Conservation (phyloP, 2,113 vertebrate genomes). For the Apistogramma diplotaenia region DNA sequence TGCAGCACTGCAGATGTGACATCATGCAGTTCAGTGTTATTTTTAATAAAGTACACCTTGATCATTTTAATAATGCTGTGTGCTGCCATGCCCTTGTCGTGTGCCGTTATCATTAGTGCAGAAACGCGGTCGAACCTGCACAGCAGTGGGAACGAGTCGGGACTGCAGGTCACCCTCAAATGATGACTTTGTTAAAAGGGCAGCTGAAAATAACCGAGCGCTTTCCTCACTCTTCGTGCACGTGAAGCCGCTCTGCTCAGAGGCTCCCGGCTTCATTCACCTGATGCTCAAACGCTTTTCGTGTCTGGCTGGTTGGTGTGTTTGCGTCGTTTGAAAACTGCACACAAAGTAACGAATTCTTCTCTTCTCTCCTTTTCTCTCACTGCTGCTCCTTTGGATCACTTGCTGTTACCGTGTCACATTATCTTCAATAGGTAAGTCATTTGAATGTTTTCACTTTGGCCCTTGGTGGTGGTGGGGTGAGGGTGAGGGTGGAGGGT, state of each 20-base stretch:
- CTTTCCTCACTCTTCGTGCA: not conserved
- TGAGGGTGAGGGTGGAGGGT: not conserved
- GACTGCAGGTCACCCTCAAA: not conserved
- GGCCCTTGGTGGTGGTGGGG: not conserved
- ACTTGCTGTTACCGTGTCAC: not conserved
- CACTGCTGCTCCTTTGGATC: conserved; percentile 5
- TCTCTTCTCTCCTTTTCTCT: conserved; percentile 5
- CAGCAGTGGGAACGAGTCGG: not conserved
- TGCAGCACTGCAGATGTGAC: not conserved
- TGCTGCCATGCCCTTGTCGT: not conserved
- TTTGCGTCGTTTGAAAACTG: conserved; percentile 9
- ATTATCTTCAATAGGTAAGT: conserved; percentile 68
- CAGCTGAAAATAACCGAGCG: conserved; percentile 17
- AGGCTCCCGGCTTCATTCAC: conserved; percentile 13
- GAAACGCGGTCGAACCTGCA: not conserved
- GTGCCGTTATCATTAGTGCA: conserved; percentile 20
- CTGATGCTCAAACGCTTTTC: not conserved
- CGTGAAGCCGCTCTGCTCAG: not conserved
- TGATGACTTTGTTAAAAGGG: conserved; percentile 43
- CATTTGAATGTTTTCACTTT: not conserved
- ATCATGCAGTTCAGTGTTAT: not conserved
- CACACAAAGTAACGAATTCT: conserved; percentile 30
- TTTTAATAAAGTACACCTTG: not conserved
- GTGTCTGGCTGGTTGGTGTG: conserved; percentile 4
- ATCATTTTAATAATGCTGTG: not conserved